Percentiles rank a stretch among this genome's conserved stretches.
phyloP scores from a whole-genome alignment of 2,113 vertebrate species.

The Siphamia tubifer region DNA sequence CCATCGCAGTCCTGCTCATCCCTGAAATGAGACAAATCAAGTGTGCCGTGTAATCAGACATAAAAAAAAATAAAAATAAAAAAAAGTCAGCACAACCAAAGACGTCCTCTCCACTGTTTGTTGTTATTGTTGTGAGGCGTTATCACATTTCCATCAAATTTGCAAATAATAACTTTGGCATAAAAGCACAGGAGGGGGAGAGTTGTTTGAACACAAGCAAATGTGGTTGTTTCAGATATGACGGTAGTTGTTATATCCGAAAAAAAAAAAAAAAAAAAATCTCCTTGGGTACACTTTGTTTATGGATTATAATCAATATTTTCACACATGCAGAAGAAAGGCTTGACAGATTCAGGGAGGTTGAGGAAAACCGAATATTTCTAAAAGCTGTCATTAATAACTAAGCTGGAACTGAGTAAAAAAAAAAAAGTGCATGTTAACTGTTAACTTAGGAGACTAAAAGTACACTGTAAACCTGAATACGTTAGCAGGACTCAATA shows the following conservation, averaged over 20 bases:
- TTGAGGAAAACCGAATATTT: too few relatives aligned
- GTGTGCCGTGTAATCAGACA: slow-evolving; percentile 70
- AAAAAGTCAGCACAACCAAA: slow-evolving; percentile 33
- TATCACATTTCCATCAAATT: slow-evolving; percentile 44
- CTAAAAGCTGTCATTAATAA: too few relatives aligned
- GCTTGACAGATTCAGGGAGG: too few relatives aligned
- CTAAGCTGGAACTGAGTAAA: too few relatives aligned
- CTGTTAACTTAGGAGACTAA: too few relatives aligned
- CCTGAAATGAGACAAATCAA: slow-evolving; percentile 77
- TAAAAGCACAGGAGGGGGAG: neutral
- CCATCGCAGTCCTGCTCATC: slow-evolving; percentile 65
- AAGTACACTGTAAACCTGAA: too few relatives aligned
- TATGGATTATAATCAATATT: neutral
- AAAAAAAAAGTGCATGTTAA: too few relatives aligned
- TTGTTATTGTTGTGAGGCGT: slow-evolving; percentile 43
- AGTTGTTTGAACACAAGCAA: slow-evolving; percentile 16
- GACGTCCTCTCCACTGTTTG: slow-evolving; percentile 52
- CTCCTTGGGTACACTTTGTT: neutral
- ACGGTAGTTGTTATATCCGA: neutral
- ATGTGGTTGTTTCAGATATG: neutral
- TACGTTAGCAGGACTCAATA: too few relatives aligned
- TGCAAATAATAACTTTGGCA: slow-evolving; percentile 30
- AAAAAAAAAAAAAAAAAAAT: slow-evolving; percentile 7
- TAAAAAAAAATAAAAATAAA: slow-evolving; percentile 9
- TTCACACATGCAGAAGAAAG: neutral